Conservation (phyloP, 2,113 vertebrate species). For the Erythrocercus mccallii region DNA sequence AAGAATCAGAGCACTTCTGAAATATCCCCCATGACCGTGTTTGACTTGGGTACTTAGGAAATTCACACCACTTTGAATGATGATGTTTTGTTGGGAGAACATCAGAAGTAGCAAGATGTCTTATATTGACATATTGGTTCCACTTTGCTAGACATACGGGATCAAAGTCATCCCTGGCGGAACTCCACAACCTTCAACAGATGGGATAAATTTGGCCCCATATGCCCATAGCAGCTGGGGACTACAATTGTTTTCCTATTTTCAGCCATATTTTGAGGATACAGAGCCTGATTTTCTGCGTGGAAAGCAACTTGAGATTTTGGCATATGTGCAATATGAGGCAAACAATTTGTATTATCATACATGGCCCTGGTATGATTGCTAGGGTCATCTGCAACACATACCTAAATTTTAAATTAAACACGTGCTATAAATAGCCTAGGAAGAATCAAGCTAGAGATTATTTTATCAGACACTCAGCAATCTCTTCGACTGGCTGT, state of each 20-base stretch:
- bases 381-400: conserved; percentile 21
- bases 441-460: conserved; percentile 45
- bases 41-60: neutral
- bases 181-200: conserved; percentile 54
- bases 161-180: conserved; percentile 44
- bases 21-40: neutral
- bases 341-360: neutral
- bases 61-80: neutral
- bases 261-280: neutral
- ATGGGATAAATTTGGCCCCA: conserved; percentile 41
- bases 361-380: neutral
- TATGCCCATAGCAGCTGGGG: conserved; percentile 20
- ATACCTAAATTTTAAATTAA: conserved; percentile 45
- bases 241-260: conserved; percentile 22
- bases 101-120: conserved; percentile 4
- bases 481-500: conserved; percentile 39
- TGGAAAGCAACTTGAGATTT: neutral
- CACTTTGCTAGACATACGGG: conserved; percentile 18
- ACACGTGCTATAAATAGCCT: conserved; percentile 21
- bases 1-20: neutral
- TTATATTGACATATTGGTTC: conserved; percentile 48
- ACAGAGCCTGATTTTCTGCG: neutral
- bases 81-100: neutral
- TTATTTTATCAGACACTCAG: conserved; percentile 38
- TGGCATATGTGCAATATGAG: neutral